Percentiles rank a stretch among this genome's conserved stretches.
Conservation (phyloP, 2,113 vertebrate species). For the Aplodontia rufa region DNA sequence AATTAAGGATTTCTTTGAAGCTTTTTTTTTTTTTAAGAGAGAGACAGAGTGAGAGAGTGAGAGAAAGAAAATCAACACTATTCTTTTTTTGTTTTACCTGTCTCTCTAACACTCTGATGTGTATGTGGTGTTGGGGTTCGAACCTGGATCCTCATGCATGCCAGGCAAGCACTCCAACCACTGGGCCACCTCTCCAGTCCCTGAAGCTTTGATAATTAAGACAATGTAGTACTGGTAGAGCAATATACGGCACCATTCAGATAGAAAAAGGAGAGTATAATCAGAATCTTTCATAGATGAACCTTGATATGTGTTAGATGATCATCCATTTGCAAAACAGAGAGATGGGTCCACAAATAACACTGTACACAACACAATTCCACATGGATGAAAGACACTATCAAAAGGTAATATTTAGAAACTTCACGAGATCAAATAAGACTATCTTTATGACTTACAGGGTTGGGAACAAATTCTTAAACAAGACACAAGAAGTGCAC, state of each 20-base stretch:
- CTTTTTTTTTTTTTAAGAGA: too few relatives aligned
- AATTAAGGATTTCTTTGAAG: neutral
- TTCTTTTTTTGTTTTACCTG: too few relatives aligned
- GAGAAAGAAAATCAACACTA: too few relatives aligned
- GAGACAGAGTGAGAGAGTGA: too few relatives aligned
- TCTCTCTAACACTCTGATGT: too few relatives aligned
- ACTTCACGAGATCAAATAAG: neutral
- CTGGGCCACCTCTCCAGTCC: too few relatives aligned
- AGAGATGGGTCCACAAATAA: neutral
- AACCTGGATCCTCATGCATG: too few relatives aligned
- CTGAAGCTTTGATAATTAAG: neutral
- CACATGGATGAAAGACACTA: neutral
- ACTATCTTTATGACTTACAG: neutral
- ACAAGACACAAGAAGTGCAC: neutral
- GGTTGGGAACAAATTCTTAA: conserved; percentile 15
- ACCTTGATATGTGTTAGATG: neutral
- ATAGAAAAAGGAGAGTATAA: neutral
- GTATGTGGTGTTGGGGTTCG: too few relatives aligned
- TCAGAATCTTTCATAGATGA: neutral
- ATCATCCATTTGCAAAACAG: neutral
- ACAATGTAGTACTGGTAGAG: neutral
- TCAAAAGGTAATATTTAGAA: neutral
- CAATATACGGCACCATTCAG: neutral
- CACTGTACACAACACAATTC: neutral
- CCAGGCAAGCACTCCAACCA: too few relatives aligned